Conservation (phyloP, 2,888 invertebrate genomes). For the Leucoptera coffeella region DNA sequence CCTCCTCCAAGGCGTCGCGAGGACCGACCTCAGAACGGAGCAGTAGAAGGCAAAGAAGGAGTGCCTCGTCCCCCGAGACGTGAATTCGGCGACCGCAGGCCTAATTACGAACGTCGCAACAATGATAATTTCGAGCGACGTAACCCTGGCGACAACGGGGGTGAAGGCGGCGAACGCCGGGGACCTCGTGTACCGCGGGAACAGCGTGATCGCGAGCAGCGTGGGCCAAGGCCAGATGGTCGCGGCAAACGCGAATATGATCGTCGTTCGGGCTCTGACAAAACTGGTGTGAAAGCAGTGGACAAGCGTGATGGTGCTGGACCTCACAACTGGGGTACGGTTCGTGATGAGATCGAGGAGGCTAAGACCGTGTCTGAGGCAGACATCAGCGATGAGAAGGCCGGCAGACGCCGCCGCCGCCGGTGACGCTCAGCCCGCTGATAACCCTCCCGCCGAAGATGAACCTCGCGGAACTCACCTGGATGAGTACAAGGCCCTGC, state of each 20-base stretch:
- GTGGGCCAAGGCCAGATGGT: conserved; percentile 49
- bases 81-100: conserved; percentile 44
- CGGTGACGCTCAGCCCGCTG: conserved; percentile 12
- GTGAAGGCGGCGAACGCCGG: conserved; percentile 42
- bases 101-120: conserved; percentile 23
- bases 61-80: conserved; percentile 32
- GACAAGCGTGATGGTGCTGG: conserved; percentile 94
- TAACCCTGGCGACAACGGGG: too few relatives aligned
- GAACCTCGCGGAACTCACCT: conserved; percentile 83
- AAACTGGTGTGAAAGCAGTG: conserved; percentile 88
- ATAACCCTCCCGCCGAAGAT: conserved; percentile 59
- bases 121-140: too few relatives aligned
- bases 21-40: conserved; percentile 47
- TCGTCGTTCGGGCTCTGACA: conserved; percentile 91
- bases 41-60: conserved; percentile 46
- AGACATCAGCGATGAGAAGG: conserved; percentile 48
- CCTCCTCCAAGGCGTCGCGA: conserved; percentile 45
- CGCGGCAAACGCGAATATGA: conserved; percentile 90
- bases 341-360: conserved; percentile 77
- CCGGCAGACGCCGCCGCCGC: conserved; percentile 26
- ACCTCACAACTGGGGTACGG: conserved; percentile 92
- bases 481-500: conserved; percentile 90
- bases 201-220: conserved; percentile 14
- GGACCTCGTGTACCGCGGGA: conserved; percentile 22
- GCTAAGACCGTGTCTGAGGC: conserved; percentile 39